Conservation (phyloP, 30 jellyfish, hydroid and myxozoan species). For the Sanderia malayensis region DNA sequence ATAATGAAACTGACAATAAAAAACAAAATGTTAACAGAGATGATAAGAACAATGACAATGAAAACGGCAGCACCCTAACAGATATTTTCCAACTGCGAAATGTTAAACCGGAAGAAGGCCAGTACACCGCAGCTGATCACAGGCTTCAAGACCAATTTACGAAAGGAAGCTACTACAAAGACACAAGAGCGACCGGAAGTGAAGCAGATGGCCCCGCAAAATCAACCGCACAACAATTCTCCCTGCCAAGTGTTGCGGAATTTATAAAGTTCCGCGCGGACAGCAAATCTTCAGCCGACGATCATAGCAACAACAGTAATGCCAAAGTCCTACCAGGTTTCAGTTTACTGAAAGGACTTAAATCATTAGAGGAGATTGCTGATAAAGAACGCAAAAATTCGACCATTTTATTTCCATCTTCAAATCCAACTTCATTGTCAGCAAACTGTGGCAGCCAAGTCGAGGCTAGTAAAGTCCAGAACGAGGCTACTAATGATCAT, state of each 20-base stretch:
- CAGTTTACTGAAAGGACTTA: not conserved
- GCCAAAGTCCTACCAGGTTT: not conserved
- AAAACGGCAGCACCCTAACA: not conserved
- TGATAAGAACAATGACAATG: too few species aligned
- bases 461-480: not conserved
- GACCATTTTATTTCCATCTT: not conserved
- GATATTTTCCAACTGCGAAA: slow-evolving; percentile 10
- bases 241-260: slow-evolving; percentile 60
- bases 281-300: not conserved
- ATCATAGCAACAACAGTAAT: not conserved
- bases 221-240: not conserved
- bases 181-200: not conserved
- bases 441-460: not conserved
- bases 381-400: not conserved
- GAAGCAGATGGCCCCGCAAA: too few species aligned
- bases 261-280: slow-evolving; percentile 6
- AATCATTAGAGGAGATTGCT: not conserved
- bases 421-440: not conserved
- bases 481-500: not conserved
- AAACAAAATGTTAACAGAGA: too few species aligned
- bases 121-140: not conserved
- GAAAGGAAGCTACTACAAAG: not conserved
- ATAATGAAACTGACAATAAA: too few species aligned
- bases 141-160: not conserved
- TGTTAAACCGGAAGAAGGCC: not conserved